Evolutionary conservation across 2,797 vertebrate genomes (phyloP).

Genomic region (Perdix hodgsoniae): DNA sequence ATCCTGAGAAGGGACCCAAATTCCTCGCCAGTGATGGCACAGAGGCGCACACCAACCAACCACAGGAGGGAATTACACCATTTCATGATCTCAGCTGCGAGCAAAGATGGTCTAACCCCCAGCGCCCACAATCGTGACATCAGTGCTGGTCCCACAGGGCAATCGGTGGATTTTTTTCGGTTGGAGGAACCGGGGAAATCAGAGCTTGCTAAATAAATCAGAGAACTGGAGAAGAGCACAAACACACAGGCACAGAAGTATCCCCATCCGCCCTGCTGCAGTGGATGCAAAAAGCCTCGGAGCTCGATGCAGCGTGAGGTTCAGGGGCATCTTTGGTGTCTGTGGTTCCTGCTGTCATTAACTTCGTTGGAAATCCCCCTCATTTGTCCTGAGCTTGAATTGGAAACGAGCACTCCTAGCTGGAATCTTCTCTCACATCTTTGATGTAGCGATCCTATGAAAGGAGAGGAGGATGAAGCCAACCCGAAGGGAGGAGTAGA

Average conservation of each 20-base stretch:
- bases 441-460: background rate
- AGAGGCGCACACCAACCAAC: background rate
- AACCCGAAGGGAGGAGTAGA: constrained; percentile 7
- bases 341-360: background rate
- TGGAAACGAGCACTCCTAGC: background rate
- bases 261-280: background rate
- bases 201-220: background rate
- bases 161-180: background rate
- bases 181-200: background rate
- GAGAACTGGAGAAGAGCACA: background rate
- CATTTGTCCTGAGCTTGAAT: background rate
- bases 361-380: background rate
- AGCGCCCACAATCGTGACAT: background rate
- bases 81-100: constrained; percentile 3
- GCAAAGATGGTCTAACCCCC: background rate
- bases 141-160: background rate
- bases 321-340: background rate
- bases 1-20: background rate
- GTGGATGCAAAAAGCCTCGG: background rate
- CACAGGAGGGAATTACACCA: constrained; percentile 11
- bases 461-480: constrained; percentile 12
- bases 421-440: background rate
- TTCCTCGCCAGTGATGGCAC: background rate
- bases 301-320: background rate
- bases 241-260: background rate